These are phyloP conservation scores for Cyprinodon diabolis DNA, from an alignment of 2,797 vertebrate genomes.

Conservation along the genomic window DNA sequence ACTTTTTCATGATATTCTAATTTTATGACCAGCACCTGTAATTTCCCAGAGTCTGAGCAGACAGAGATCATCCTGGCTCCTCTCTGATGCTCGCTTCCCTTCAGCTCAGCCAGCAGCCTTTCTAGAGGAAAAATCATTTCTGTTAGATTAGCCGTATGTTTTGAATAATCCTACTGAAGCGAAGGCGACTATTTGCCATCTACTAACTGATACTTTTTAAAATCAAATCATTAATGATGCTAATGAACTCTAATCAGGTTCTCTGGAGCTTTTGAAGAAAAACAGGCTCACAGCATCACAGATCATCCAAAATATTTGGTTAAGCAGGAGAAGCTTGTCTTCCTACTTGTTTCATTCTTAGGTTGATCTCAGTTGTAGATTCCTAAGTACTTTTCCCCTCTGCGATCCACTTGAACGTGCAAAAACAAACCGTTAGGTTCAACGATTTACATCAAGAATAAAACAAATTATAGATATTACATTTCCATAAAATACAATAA, in stretches of 20 bases:
- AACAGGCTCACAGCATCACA: background rate
- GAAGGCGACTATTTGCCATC: background rate
- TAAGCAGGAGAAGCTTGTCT: background rate
- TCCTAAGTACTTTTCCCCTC: no score
- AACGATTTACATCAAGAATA: no score
- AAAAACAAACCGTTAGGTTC: no score
- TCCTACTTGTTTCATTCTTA: background rate
- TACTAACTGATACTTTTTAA: background rate
- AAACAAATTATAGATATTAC: no score
- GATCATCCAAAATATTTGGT: background rate
- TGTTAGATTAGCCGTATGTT: background rate
- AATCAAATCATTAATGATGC: background rate
- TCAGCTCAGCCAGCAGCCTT: no score
- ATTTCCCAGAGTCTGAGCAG: background rate
- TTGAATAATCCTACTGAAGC: background rate
- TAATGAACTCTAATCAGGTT: background rate
- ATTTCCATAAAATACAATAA: no score
- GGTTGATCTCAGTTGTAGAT: no score
- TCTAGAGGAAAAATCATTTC: background rate
- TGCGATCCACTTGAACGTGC: no score
- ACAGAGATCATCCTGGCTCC: background rate
- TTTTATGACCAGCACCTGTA: no score
- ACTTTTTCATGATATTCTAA: no score
- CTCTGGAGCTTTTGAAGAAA: background rate
- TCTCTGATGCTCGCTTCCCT: background rate